Percentiles rank a stretch among this genome's conserved stretches.
Conservation (phyloP, 2,888 invertebrate species). For the Biston stratarius region DNA sequence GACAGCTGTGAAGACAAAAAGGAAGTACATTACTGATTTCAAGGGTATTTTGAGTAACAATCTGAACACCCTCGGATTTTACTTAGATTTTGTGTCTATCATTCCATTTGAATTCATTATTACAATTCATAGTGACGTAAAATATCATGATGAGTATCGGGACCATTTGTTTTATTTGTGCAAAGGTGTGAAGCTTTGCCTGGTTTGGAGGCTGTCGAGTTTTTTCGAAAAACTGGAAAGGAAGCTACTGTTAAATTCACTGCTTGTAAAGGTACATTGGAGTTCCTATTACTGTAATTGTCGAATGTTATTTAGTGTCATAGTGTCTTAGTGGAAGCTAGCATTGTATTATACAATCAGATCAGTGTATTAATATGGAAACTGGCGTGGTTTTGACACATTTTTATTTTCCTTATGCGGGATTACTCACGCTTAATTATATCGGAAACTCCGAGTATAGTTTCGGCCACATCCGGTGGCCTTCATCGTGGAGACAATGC, state of each 20-base stretch:
- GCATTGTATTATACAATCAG: no score
- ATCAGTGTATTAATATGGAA: no score
- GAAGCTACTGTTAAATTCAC: conserved; percentile 71
- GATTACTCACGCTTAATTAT: no score
- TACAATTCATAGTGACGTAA: conserved; percentile 66
- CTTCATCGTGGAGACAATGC: no score
- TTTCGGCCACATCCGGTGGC: no score
- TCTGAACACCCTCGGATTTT: conserved; percentile 80
- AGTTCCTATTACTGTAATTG: neutral
- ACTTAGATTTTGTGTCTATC: conserved; percentile 79
- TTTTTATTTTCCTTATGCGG: no score
- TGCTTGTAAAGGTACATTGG: conserved; percentile 68
- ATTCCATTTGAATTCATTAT: conserved; percentile 83
- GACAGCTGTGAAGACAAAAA: conserved; percentile 81
- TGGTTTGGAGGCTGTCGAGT: conserved; percentile 80
- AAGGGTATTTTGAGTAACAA: conserved; percentile 71
- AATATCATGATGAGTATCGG: conserved; percentile 71
- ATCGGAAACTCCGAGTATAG: no score
- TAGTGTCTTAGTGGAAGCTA: no score
- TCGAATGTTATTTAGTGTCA: no score
- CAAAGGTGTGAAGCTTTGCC: conserved; percentile 83
- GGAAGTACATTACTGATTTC: conserved; percentile 68
- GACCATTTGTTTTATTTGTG: conserved; percentile 79
- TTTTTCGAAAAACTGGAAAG: conserved; percentile 79
- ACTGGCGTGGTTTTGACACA: no score